Conservation (phyloP, 2,113 vertebrate genomes). For the Indicator indicator region DNA sequence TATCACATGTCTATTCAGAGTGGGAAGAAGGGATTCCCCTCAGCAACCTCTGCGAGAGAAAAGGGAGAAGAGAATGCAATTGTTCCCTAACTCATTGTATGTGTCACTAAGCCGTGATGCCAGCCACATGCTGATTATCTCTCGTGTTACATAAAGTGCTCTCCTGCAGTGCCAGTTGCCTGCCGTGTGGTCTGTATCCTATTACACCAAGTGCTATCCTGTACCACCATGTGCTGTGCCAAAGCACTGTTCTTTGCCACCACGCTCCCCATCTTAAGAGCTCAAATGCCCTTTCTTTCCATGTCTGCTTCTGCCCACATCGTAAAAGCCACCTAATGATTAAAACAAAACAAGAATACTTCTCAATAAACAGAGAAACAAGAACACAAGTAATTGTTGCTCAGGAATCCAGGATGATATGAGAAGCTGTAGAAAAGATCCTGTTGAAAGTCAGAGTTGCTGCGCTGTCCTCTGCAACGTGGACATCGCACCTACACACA, state of each 20-base stretch:
- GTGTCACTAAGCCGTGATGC: neutral
- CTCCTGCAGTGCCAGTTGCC: neutral
- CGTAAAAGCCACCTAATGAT: constrained; percentile 45
- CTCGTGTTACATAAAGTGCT: constrained; percentile 51
- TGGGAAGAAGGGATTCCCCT: neutral
- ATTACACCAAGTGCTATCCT: constrained; percentile 32
- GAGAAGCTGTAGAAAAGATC: fast-evolving
- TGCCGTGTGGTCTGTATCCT: constrained; percentile 6
- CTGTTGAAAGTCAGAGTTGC: neutral
- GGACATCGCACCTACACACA: neutral
- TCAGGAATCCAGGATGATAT: neutral
- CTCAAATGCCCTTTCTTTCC: constrained; percentile 21
- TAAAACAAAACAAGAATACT: constrained; percentile 23
- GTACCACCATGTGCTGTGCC: neutral
- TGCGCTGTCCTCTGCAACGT: neutral
- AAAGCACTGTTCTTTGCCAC: neutral
- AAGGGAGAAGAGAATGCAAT: neutral
- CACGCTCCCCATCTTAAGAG: neutral
- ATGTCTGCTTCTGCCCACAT: constrained; percentile 11
- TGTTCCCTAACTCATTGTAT: neutral
- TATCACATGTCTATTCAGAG: constrained; percentile 16
- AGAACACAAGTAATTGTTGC: neutral
- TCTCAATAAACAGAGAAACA: neutral
- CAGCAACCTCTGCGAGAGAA: neutral
- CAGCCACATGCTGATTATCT: constrained; percentile 57